Conservation (phyloP, 2,113 vertebrate genomes). For the Ammodytes marinus region DNA sequence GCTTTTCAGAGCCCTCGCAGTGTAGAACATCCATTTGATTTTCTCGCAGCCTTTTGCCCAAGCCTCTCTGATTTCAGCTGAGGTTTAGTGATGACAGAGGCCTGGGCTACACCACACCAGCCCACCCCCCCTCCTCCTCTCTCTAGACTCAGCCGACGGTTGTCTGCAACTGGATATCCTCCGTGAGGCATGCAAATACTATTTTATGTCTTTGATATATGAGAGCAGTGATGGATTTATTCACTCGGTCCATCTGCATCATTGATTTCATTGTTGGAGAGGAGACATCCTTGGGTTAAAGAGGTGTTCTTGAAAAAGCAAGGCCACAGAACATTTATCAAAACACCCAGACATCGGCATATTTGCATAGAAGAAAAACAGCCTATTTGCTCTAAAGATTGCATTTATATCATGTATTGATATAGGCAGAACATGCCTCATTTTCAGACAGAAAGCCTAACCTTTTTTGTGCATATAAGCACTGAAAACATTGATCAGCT, state of each 20-base stretch:
- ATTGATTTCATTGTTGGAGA: constrained; percentile 17
- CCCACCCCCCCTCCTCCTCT: constrained; percentile 22
- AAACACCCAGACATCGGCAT: neutral
- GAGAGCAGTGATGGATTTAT: constrained; percentile 60
- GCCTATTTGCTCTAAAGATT: neutral
- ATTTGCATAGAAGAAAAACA: neutral
- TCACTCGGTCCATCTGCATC: constrained; percentile 40
- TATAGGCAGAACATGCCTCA: neutral
- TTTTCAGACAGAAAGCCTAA: neutral
- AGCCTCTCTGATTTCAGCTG: constrained; percentile 71
- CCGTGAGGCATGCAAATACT: constrained; percentile 52
- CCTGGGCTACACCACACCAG: constrained; percentile 35
- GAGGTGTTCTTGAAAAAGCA: neutral
- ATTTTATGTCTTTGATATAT: constrained; percentile 70
- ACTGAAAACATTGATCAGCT: neutral
- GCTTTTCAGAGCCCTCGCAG: neutral
- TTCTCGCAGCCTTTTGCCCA: constrained; percentile 16
- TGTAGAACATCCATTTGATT: constrained; percentile 14
- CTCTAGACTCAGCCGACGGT: constrained; percentile 5
- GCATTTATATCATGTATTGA: neutral
- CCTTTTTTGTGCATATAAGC: neutral
- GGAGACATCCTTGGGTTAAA: neutral
- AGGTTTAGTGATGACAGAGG: constrained; percentile 45
- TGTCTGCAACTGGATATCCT: constrained; percentile 68
- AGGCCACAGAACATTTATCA: neutral